Evolutionary conservation across 2,797 vertebrate species (phyloP).

Genomic region (Periophthalmus magnuspinnatus): DNA sequence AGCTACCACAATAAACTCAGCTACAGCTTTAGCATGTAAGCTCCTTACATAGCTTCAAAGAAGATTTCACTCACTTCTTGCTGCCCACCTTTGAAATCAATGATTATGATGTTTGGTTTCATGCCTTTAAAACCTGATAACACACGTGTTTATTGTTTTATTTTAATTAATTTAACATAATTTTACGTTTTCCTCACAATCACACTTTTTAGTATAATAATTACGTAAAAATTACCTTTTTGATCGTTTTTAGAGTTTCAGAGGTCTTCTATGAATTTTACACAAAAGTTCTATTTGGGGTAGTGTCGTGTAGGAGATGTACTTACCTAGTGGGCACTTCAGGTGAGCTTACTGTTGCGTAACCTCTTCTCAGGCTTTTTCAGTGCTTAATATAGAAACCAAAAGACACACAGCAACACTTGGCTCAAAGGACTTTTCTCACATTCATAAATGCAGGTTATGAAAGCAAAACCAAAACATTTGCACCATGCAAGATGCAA

Average conservation of each 20-base stretch:
- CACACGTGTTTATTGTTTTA: not conserved
- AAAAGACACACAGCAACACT: constrained; percentile 15
- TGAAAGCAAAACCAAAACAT: not conserved
- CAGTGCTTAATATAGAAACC: constrained; percentile 43
- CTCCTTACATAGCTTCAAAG: constrained; percentile 53
- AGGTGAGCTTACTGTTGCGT: constrained; percentile 43
- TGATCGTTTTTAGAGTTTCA: not conserved
- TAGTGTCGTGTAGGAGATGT: constrained; percentile 26
- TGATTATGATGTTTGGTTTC: not conserved
- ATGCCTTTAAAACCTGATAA: not conserved
- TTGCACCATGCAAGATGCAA: not conserved
- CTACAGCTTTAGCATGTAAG: constrained; percentile 57
- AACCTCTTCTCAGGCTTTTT: constrained; percentile 48
- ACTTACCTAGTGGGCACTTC: constrained; percentile 23
- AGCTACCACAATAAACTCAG: constrained; percentile 35
- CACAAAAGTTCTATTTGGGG: constrained; percentile 34
- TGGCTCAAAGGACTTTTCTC: constrained; percentile 29
- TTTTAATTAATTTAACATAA: no score
- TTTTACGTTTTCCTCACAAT: not conserved
- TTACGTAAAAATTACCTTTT: no score
- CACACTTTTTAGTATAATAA: not conserved
- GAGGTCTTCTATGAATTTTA: not conserved
- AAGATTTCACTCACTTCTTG: constrained; percentile 33
- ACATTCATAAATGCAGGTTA: constrained; percentile 10
- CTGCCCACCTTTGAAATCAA: not conserved